These are phyloP conservation scores for Andricus quercusramuli DNA, from an alignment of 2,888 invertebrate species.

Conservation along the genomic window DNA sequence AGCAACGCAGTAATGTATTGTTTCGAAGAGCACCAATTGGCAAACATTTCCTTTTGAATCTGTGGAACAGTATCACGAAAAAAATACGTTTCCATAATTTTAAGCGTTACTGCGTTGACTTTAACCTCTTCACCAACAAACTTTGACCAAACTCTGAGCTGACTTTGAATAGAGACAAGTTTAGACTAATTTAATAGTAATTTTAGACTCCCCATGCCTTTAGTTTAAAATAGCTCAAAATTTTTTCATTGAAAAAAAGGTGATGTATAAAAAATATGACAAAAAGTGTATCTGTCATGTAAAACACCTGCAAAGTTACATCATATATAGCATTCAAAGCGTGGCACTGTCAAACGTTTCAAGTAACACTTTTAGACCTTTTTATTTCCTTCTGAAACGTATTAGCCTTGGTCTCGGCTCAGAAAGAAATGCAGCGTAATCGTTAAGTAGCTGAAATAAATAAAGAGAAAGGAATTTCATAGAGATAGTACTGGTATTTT, in stretches of 20 bases:
- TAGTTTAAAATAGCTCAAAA: neutral
- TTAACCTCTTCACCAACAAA: no score
- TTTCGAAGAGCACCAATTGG: neutral
- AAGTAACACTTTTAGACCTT: slow-evolving; percentile 11
- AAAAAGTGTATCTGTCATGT: neutral
- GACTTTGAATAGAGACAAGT: no score
- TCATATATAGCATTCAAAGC: slow-evolving; percentile 8
- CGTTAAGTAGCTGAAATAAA: neutral
- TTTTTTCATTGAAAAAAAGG: neutral
- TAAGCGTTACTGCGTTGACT: no score
- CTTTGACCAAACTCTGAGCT: no score
- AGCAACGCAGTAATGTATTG: neutral
- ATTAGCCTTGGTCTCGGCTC: slow-evolving; percentile 10
- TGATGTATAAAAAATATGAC: neutral
- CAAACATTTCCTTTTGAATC: neutral
- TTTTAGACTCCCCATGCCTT: neutral
- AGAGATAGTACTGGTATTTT: neutral
- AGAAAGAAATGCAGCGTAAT: slow-evolving; percentile 18
- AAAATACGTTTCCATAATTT: no score
- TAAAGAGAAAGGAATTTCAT: neutral
- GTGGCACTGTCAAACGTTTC: slow-evolving; percentile 39
- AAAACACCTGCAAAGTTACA: slow-evolving; percentile 20
- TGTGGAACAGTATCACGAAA: no score
- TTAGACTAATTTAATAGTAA: neutral
- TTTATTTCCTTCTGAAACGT: slow-evolving; percentile 3